Percentiles rank a stretch among this genome's conserved stretches.
These are phyloP conservation scores for Drosophila takahashii DNA, from an alignment of 1,140 invertebrate species.

Conservation along the genomic window DNA sequence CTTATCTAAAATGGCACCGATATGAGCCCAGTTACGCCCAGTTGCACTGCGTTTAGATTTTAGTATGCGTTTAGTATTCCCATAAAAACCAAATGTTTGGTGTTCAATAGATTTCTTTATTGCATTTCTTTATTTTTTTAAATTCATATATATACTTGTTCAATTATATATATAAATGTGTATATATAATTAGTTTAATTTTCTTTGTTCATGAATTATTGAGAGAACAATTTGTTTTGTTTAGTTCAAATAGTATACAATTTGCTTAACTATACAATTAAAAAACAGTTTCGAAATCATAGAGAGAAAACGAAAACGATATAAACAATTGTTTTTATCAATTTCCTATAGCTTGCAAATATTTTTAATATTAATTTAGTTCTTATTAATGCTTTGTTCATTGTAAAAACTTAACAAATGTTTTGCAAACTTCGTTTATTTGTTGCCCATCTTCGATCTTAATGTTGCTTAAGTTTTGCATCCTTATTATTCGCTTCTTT, in stretches of 20 bases:
- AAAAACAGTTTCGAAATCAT: conserved; percentile 67
- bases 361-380: conserved; percentile 64
- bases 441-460: conserved; percentile 53
- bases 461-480: conserved; percentile 35
- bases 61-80: no score
- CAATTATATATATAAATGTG: conserved; percentile 65
- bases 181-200: conserved; percentile 70
- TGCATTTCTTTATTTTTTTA: conserved; percentile 61
- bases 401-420: conserved; percentile 83
- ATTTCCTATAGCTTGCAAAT: conserved; percentile 53
- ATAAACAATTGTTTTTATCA: conserved; percentile 54
- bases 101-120: conserved; percentile 80
- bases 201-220: conserved; percentile 77
- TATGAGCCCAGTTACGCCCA: no score
- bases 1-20: no score
- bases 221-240: conserved; percentile 71
- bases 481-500: conserved; percentile 28
- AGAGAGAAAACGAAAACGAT: conserved; percentile 53
- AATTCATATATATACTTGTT: conserved; percentile 59
- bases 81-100: no score
- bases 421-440: conserved; percentile 70
- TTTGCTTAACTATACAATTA: conserved; percentile 80
- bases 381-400: conserved; percentile 70
- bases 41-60: no score
- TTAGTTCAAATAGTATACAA: conserved; percentile 80